Percentiles rank a stretch among this genome's conserved stretches.
Evolutionary conservation across 1,140 invertebrate genomes (phyloP).

Genomic region (Diploscapter pachys): DNA sequence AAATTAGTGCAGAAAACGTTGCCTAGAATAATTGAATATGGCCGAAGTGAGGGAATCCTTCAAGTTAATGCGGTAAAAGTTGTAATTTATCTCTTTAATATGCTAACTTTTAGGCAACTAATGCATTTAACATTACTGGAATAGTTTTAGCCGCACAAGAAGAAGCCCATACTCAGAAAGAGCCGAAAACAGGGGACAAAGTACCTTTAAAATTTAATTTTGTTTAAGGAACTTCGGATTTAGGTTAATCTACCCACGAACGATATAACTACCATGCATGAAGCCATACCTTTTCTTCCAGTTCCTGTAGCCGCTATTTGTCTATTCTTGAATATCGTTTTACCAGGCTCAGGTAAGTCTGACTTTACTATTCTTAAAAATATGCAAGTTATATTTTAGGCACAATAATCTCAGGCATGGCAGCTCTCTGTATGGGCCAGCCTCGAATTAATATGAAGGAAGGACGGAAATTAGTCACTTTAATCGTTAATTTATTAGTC

Average conservation of each 20-base stretch:
- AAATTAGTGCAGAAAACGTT: slow-evolving; percentile 53
- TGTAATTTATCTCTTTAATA: not conserved
- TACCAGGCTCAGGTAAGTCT: slow-evolving; percentile 77
- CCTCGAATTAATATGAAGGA: slow-evolving; percentile 71
- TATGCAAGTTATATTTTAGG: slow-evolving; percentile 1
- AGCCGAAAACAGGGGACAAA: slow-evolving; percentile 49
- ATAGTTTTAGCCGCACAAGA: slow-evolving; percentile 57
- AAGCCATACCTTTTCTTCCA: slow-evolving; percentile 82
- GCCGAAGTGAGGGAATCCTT: slow-evolving; percentile 52
- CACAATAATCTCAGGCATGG: slow-evolving; percentile 25
- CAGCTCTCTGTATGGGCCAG: slow-evolving; percentile 78
- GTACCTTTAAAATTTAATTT: slow-evolving; percentile 24
- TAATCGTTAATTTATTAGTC: slow-evolving; percentile 74
- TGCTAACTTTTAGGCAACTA: slow-evolving; percentile 8
- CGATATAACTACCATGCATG: slow-evolving; percentile 64
- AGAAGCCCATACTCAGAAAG: slow-evolving; percentile 53
- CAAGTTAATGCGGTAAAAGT: slow-evolving; percentile 38
- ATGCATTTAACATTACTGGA: slow-evolving; percentile 54
- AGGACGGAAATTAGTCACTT: slow-evolving; percentile 63
- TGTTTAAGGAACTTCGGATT: not conserved
- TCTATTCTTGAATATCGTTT: slow-evolving; percentile 76
- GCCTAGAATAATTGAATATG: slow-evolving; percentile 55
- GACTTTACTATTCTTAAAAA: not conserved
- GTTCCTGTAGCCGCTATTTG: slow-evolving; percentile 78
- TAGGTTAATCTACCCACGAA: slow-evolving; percentile 53